These are phyloP conservation scores for Anthophora plumipes DNA, from an alignment of 2,888 invertebrate species.

Conservation along the genomic window DNA sequence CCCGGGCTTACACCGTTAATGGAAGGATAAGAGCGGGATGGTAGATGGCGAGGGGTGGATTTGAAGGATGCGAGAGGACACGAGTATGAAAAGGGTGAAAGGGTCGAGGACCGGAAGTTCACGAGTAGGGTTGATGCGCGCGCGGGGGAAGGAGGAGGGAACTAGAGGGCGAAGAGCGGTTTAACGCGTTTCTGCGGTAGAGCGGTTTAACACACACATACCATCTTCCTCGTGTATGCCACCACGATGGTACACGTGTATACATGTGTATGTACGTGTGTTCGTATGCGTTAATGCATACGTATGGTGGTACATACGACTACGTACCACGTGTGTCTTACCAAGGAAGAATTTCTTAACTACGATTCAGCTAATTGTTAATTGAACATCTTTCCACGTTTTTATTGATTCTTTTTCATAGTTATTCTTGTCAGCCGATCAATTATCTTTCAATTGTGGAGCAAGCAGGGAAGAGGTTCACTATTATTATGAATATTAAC, in stretches of 20 bases:
- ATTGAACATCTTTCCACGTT: constrained; percentile 26
- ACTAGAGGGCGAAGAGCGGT: constrained; percentile 69
- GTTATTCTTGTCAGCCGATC: too few relatives aligned
- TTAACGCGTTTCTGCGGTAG: constrained; percentile 74
- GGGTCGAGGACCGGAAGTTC: constrained; percentile 74
- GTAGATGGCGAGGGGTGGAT: constrained; percentile 48
- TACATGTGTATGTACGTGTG: background rate
- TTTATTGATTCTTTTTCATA: too few relatives aligned
- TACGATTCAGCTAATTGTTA: constrained; percentile 14
- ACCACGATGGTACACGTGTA: constrained; percentile 16
- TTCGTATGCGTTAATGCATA: constrained; percentile 1
- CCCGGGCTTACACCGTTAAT: constrained; percentile 69
- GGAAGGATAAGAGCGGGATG: constrained; percentile 69
- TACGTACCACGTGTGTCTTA: constrained; percentile 6
- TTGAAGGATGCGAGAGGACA: constrained; percentile 74
- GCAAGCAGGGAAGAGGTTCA: too few relatives aligned
- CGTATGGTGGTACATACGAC: constrained; percentile 15
- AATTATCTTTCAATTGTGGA: too few relatives aligned
- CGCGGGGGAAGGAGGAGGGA: constrained; percentile 43
- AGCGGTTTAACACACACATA: constrained; percentile 71
- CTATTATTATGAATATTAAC: too few relatives aligned
- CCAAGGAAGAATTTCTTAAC: constrained; percentile 12
- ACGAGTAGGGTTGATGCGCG: constrained; percentile 67
- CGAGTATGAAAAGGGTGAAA: constrained; percentile 72
- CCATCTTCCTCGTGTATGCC: constrained; percentile 35